Base-by-base conservation (phyloP, 2,113 vertebrate species). In the Salvelinus sp. region DNA sequence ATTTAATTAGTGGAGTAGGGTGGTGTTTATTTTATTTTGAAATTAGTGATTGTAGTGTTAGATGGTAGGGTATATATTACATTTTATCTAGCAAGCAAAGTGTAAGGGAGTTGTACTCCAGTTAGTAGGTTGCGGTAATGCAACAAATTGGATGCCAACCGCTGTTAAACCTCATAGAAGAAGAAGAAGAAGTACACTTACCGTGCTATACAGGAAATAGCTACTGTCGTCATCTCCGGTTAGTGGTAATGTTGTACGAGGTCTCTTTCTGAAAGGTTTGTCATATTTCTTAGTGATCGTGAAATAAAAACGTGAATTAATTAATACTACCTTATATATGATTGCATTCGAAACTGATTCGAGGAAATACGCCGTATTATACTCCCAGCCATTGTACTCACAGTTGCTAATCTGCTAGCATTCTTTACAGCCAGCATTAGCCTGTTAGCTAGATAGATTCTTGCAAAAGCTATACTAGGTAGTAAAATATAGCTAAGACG, bases 201-300 rank as follows among this genome's bases (percentile, higher is more conserved):
- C 50, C 3, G 50, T 18, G 64, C 2, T 9, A 14, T 69, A 18
- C 16, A 69, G n/a, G 23, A 18, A 87, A 82, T 64, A 65, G 0
- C 0, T 54, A 0, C 0, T 28, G 12, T 44, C 75, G 79, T 76
- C 54, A 77, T 27, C 77, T 92, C n/a, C 68, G 20, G 57, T 74
- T 9, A 30, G 70, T 3, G 6, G 70, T 9, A 60, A 85, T 82
- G 83, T 58, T 22, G 76, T 79, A 71, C 82, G 73, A 38, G 38
- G 38, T 23, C 79, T 82, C 77, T 72, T 7, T 68, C 63, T 67
- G 65, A 86, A 86, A 91, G 91, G 91, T 92, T 87, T 88, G 91
- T 88, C 75, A 27, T 9, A 65, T 75, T 23, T 70, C 2, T 38
- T 3, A 60, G 28, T 16, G 28, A 66, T 66, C 5, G 10, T 18